A percentile compares a stretch with the other conserved stretches of the same genome.
Evolutionary conservation across 2,888 invertebrate genomes (phyloP).

Genomic region (Eupithecia abbreviata): DNA sequence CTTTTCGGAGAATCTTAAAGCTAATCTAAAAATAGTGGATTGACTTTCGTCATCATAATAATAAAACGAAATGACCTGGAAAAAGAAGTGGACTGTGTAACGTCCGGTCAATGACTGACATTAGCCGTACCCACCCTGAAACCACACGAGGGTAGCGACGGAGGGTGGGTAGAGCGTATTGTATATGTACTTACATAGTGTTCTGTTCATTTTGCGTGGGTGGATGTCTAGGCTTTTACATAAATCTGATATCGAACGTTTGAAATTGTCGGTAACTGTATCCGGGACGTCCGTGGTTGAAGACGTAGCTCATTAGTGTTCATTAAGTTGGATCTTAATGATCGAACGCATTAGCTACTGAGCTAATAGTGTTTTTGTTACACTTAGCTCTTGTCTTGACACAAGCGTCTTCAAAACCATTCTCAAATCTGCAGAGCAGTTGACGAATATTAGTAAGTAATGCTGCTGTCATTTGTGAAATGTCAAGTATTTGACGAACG

Average conservation of each 20-base stretch:
- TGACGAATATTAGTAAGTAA: background rate
- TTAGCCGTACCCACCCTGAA: conserved; percentile 50
- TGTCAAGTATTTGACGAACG: conserved; percentile 21
- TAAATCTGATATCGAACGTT: conserved; percentile 22
- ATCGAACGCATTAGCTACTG: conserved; percentile 34
- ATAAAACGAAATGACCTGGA: conserved; percentile 60
- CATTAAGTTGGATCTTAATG: conserved; percentile 29
- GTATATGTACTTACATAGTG: conserved; percentile 36
- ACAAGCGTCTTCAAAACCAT: background rate
- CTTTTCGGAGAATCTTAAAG: conserved; percentile 57
- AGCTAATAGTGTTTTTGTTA: conserved; percentile 3
- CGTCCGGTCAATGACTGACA: conserved; percentile 67
- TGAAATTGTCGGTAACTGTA: conserved; percentile 7
- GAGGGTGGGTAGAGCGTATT: conserved; percentile 35
- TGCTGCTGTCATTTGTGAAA: background rate
- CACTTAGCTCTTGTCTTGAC: background rate
- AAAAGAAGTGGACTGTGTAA: conserved; percentile 59
- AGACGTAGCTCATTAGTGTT: conserved; percentile 35
- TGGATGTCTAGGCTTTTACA: conserved; percentile 24
- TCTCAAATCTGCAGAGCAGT: background rate
- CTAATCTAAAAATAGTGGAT: conserved; percentile 65
- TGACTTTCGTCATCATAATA: conserved; percentile 48
- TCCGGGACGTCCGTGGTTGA: conserved; percentile 27
- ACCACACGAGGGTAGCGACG: conserved; percentile 44
- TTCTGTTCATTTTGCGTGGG: conserved; percentile 26